Base-by-base conservation (phyloP, 1,140 invertebrate species). In the Ceratina australensis region DNA sequence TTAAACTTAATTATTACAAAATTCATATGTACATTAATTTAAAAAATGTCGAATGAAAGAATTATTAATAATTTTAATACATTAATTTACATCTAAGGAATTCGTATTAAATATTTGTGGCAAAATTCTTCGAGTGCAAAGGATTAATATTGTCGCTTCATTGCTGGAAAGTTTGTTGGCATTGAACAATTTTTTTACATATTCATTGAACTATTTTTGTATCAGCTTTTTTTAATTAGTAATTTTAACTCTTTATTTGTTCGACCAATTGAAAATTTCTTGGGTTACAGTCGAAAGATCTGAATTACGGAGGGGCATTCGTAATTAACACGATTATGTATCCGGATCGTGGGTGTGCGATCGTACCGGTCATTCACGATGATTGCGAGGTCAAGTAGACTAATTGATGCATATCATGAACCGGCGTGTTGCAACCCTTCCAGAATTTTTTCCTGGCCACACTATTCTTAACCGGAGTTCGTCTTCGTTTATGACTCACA, bases 321-420 rank as follows among this genome's bases (percentile, higher is more conserved):
- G 18, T 79, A 84, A 85, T 85, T 87, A 86, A 77, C 78, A 71
- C 69, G 84, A 85, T 88, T 85, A 86, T 83, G 76, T 86, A 83
- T 83, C 80, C 86, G 86, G 82, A 84, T 88, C 73, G 89, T 90
- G 86, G 87, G 86, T 89, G 85, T 88, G 84, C 80, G 80, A 74
- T 81, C 63, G 56, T 75, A 82, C 63, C 83, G 81, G 86, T 91
- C 87, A 87, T 78, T 82, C 82, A 84, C 82, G 73, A 87, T 82
- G 81, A 86, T 85, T 79, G 79, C 80, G 80, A 83, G 90, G 89
- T 92, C 89, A 91, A 90, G 86, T 91, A 86, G 84, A 87, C 86
- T 90, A 92, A 92, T 91, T 91, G 85, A 84, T 88, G 85, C 84
- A 80, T 61, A 67, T 65, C 22, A 72, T 69, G 82, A 42, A 57